Conservation (phyloP, 2,797 vertebrate genomes). For the Siniperca scherzeri region DNA sequence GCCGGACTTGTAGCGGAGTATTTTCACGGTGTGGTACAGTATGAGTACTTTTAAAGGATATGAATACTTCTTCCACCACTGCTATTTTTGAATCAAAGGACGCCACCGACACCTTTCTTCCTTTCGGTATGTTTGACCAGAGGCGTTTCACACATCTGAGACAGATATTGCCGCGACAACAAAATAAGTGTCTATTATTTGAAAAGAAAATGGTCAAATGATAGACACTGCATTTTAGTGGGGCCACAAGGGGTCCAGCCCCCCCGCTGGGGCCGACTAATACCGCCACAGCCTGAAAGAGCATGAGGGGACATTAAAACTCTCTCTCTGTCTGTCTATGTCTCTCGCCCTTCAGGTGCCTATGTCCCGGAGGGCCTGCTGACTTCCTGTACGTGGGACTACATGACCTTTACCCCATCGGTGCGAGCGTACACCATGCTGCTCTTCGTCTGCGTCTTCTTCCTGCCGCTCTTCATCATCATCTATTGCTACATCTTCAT, state of each 20-base stretch:
- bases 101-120: too few species aligned
- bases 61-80: too few species aligned
- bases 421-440: slow-evolving; percentile 95
- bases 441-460: slow-evolving; percentile 95
- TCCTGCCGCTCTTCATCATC: slow-evolving; percentile 93
- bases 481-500: slow-evolving; percentile 95
- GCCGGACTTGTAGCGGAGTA: too few species aligned
- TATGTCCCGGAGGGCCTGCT: slow-evolving; percentile 94
- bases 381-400: slow-evolving; percentile 97
- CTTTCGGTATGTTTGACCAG: neutral
- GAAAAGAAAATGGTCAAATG: neutral
- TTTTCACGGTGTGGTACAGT: too few species aligned
- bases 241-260: neutral
- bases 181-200: too few species aligned
- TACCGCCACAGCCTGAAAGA: neutral
- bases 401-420: slow-evolving; percentile 92
- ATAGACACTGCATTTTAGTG: neutral
- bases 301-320: neutral
- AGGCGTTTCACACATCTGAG: too few species aligned
- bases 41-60: too few species aligned
- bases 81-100: too few species aligned
- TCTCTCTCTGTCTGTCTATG: neutral
- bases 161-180: too few species aligned
- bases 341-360: slow-evolving; percentile 83
- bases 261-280: too few species aligned